Evolutionary conservation across 2,113 vertebrate genomes (phyloP), one percentile per base, ranked within the genome.

Genomic region (Takifugu bimaculatus): DNA sequence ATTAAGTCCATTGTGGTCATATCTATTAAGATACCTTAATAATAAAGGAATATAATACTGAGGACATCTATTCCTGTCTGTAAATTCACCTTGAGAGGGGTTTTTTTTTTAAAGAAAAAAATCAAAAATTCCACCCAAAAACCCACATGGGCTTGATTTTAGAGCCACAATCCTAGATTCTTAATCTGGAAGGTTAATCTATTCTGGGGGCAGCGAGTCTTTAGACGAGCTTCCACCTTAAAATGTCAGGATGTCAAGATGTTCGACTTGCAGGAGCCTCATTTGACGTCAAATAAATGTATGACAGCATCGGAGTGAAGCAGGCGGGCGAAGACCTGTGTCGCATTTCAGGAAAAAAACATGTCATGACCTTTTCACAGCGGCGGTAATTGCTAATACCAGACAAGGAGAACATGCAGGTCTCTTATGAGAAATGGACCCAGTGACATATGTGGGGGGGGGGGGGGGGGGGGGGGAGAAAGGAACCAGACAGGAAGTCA

Each of bases 351-450:
- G 35, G 20, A 39, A 83, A 88, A 52, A 86, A 86, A 88, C 87
- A 88, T 88, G 79, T 70, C 75, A 71, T 90, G 89, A 90, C 90
- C 90, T 92, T 91, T 90, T 74, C 66, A 56, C 53, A 0, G 60
- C 49, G 76, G 79, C 72, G 65, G 82, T 90, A 87, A 88, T 87
- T 88, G 85, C 85, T 88, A 83, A 91, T 83, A 80, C 81, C 81
- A 84, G 86, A 90, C 82, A 74, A 87, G 85, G 50, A 65, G 69
- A 70, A 60, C 61, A 79, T 81, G 72, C 85, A 72, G 83, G 82
- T 86, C 69, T 83, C 72, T 80, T 49, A 77, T 68, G 79, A 80
- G 67, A 49, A 68, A 68, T 14, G 53, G 70, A 75, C 32, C 53
- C 6, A 5, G 66, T 61, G 74, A 73, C 63, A 26, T 59, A 26